Base-by-base conservation (phyloP, 2,888 invertebrate species). In the Anagyrus pseudococci region DNA sequence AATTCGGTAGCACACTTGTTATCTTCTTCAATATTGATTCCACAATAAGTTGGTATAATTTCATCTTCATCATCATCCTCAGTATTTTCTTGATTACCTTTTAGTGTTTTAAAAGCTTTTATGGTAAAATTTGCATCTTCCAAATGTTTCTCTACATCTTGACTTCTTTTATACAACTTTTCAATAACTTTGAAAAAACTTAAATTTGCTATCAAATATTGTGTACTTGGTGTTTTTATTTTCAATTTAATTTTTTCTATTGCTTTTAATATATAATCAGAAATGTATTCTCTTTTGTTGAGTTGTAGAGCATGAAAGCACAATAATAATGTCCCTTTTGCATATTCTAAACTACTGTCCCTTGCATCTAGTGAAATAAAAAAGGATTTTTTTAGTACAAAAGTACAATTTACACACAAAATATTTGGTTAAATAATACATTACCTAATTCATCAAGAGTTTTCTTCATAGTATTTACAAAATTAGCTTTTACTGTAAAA, bases 11-110 rank as follows among this genome's bases (percentile, higher is more conserved):
- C 68, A 15, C 76, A 62, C 17, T 65, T 68, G 1, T 62, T 61
- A 52, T 78, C 75, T 40, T 74, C 71, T n/a, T 67, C 70, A 15
- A 78, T 68, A 55, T 73, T 76, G 49, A 80, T 76, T 48, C 72
- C 73, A 3, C 67, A 71, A 63, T 76, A 79, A 41, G 76, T 70
- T 19, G 80, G 77, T 8, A 37, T 15, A n/a, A 78, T 65, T 23
- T 72, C 69, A 50, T 71, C 67, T 23, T 64, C 64, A 43, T 50
- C 53, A 22, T 66, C 67, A 19, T 49, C 58, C 17, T 62, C 58
- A 19, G 60, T 49, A 19, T 69, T 55, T 8, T 43, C 25, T 15
- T 15, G 33, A 6, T 61, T 47, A 4, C 47, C 37, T n/a, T 20
- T 57, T 10, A 58, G 26, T 10, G 20, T 29, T 62, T 59, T 58